Evolutionary conservation across 2,888 invertebrate species (phyloP), one percentile per base, ranked within the genome.

Genomic region (Pelosia muscerda): DNA sequence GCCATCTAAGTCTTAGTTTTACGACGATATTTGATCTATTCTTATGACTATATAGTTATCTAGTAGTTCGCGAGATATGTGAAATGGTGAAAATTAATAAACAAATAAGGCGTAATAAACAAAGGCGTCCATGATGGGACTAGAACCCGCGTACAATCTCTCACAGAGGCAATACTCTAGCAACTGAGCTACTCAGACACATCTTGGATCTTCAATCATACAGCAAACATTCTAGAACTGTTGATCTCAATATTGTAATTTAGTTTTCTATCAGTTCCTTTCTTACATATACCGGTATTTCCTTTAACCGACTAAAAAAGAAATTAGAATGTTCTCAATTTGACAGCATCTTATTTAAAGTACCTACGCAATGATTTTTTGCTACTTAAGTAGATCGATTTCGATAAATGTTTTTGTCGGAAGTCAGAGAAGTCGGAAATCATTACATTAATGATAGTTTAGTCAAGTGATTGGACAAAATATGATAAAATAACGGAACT

Each of bases 371-470:
- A 49, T 2, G 49, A 49, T 49, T 49, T 49, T 49, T 49, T 49
- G n/a, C 49, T n/a, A 49, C n/a, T 8, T 49, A 49, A 49, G n/a
- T 49, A 49, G 49, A 49, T 49, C n/a, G n/a, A 49, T 49, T 49
- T n/a, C 49, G 19, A 49, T 49, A 49, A 31, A 15, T n/a, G 19
- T n/a, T n/a, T n/a, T n/a, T 49, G 19, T n/a, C 15, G 49, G 6
- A 49, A 49, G 49, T 49, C n/a, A n/a, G n/a, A n/a, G 8, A 38
- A 38, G 38, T 38, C 38, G 38, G 38, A 38, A 38, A 15, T 38
- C 38, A 15, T n/a, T 31, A 31, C 10, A 31, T 49, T 49, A 49
- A 49, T 49, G n/a, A 49, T n/a, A 49, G n/a, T 49, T 49, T 49
- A n/a, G 6, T 49, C n/a, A 49, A 49, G 8, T 9, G n/a, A 49